Evolutionary conservation across 2,113 vertebrate species (phyloP).

Genomic region (Antigone vipio): DNA sequence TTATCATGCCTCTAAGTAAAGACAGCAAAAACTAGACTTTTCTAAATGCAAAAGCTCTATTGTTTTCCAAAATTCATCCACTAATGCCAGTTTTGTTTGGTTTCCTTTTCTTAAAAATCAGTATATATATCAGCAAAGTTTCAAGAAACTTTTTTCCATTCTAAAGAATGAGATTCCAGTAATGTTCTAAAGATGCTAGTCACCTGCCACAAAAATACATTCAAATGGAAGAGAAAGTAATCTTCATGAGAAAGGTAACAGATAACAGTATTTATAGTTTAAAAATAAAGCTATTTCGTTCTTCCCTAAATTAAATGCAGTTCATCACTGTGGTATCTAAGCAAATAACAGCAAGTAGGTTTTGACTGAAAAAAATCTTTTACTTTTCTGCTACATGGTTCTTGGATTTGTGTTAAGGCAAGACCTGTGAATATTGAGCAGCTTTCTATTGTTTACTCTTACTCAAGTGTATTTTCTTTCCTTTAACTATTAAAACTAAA

Average conservation of each 20-base stretch:
- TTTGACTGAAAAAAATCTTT: neutral
- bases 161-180: neutral
- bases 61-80: neutral
- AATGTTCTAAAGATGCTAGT: neutral
- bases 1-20: neutral
- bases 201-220: neutral
- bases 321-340: neutral
- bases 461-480: neutral
- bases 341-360: rapidly evolving
- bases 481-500: neutral
- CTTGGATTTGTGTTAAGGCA: neutral
- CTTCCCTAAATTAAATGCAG: neutral
- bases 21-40: neutral
- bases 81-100: neutral
- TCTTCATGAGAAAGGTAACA: neutral
- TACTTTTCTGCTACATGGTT: neutral
- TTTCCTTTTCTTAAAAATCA: neutral
- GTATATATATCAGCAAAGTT: neutral
- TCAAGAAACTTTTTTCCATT: neutral
- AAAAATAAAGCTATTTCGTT: neutral
- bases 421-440: neutral
- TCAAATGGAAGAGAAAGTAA: neutral
- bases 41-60: neutral
- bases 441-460: neutral
- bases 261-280: neutral